Conservation (phyloP, 2,113 vertebrate species). For the Chaetops frenatus region DNA sequence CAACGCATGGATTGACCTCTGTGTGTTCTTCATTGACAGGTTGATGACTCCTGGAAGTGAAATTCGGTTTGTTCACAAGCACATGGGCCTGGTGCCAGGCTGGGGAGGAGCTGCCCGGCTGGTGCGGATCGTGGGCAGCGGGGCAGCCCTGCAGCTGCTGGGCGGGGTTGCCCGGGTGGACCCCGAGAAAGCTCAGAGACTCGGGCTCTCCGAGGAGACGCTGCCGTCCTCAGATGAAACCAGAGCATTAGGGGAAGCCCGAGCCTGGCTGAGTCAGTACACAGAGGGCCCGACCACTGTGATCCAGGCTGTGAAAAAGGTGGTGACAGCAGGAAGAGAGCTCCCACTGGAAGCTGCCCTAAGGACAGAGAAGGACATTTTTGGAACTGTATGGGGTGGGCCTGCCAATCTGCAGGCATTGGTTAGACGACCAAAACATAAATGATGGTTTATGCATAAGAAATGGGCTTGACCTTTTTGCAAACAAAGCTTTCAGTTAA, state of each 20-base stretch:
- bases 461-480: background rate
- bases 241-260: conserved; percentile 60
- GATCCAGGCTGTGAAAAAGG: conserved; percentile 81
- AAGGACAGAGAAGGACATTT: conserved; percentile 80
- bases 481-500: background rate
- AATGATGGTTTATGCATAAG: conserved; percentile 46
- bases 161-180: conserved; percentile 71
- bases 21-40: conserved; percentile 60
- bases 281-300: conserved; percentile 77
- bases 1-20: background rate
- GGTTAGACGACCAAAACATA: conserved; percentile 76
- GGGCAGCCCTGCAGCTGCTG: conserved; percentile 81
- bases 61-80: conserved; percentile 94
- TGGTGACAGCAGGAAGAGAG: conserved; percentile 80
- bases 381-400: conserved; percentile 89
- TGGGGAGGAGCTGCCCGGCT: conserved; percentile 89
- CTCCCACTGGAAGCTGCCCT: conserved; percentile 82
- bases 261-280: conserved; percentile 77
- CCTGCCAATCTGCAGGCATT: conserved; percentile 85
- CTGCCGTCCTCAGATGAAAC: conserved; percentile 48
- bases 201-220: conserved; percentile 78
- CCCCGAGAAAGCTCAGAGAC: conserved; percentile 68
- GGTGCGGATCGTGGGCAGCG: conserved; percentile 75
- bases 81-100: conserved; percentile 91
- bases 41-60: conserved; percentile 84